These are phyloP conservation scores for Drosophila trapezifrons DNA, from an alignment of 1,140 invertebrate genomes.

Conservation along the genomic window DNA sequence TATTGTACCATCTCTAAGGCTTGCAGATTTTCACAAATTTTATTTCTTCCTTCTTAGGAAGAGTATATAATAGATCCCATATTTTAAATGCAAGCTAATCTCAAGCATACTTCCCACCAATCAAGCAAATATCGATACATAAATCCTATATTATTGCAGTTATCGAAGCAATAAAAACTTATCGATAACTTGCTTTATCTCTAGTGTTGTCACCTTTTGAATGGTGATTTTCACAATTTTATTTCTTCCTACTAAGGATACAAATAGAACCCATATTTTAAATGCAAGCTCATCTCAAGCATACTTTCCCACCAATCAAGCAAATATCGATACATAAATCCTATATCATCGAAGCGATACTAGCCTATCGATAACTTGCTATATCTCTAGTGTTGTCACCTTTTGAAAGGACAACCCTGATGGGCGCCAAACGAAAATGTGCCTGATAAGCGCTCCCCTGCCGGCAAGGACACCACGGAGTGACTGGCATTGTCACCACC, in stretches of 20 bases:
- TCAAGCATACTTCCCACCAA: too few relatives aligned
- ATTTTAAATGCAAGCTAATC: too few relatives aligned
- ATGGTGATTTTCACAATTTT: not conserved
- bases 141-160: not conserved
- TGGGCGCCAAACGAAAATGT: conserved; percentile 9
- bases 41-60: too few relatives aligned
- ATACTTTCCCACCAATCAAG: not conserved
- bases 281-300: too few relatives aligned
- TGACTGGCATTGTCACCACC: conserved; percentile 23
- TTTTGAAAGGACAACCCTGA: conserved; percentile 5
- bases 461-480: conserved; percentile 4
- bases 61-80: too few relatives aligned
- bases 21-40: not conserved
- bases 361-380: not conserved
- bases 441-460: conserved; percentile 38
- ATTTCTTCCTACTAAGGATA: too few relatives aligned
- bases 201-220: conserved; percentile 7
- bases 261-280: too few relatives aligned
- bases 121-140: not conserved
- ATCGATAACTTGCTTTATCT: not conserved
- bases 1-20: not conserved
- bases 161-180: not conserved
- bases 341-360: not conserved
- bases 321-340: not conserved
- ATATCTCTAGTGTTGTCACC: conserved; percentile 3